Percentiles rank a stretch among this genome's conserved stretches.
These are phyloP conservation scores for Plagiodera versicolora DNA, from an alignment of 2,888 invertebrate genomes.

Conservation along the genomic window DNA sequence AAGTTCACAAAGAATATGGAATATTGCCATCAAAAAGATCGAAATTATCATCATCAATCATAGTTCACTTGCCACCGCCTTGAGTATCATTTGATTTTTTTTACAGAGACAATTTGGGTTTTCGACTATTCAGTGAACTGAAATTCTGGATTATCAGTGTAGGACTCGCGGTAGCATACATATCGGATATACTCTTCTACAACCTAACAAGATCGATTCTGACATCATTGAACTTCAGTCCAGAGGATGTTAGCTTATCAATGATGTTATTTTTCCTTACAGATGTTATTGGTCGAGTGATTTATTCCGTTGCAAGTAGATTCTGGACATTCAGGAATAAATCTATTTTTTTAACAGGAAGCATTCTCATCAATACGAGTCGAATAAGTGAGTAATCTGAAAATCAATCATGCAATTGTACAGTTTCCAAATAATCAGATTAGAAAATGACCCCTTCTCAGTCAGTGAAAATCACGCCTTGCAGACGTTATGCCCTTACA, in stretches of 20 bases:
- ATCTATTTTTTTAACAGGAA: conserved; percentile 66
- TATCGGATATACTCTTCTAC: conserved; percentile 71
- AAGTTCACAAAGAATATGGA: no score
- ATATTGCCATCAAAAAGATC: no score
- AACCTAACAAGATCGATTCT: conserved; percentile 68
- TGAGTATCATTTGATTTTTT: no score
- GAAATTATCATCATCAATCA: no score
- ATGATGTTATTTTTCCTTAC: conserved; percentile 71
- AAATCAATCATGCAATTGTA: no score
- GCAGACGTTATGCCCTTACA: no score
- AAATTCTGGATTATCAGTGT: conserved; percentile 70
- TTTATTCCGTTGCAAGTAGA: conserved; percentile 64
- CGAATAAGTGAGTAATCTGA: conserved; percentile 68
- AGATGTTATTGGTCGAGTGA: conserved; percentile 67
- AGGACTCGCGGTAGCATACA: conserved; percentile 69
- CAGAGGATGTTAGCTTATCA: conserved; percentile 65
- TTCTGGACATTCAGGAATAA: conserved; percentile 65
- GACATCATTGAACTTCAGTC: conserved; percentile 60
- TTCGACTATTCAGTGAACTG: conserved; percentile 65
- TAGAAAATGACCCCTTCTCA: no score
- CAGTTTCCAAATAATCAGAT: no score
- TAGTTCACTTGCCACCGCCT: no score
- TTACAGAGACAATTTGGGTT: conserved; percentile 23
- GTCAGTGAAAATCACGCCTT: no score
- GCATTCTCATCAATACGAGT: conserved; percentile 65